A percentile compares a stretch with the other conserved stretches of the same genome.
These are phyloP conservation scores for Dolomedes plantarius DNA, from an alignment of 2,888 invertebrate species.

Conservation along the genomic window DNA sequence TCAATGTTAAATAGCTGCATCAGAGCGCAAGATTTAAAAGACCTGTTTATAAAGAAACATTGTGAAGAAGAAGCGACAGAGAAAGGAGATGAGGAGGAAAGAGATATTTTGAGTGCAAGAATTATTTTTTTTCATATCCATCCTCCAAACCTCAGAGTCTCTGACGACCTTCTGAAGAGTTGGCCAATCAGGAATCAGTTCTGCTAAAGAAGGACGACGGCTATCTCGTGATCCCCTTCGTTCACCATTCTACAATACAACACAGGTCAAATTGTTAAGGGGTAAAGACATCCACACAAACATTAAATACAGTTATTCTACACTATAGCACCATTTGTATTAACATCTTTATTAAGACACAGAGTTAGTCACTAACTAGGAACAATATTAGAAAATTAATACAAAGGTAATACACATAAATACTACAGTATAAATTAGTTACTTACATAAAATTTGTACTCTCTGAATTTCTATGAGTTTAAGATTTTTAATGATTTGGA, in stretches of 20 bases:
- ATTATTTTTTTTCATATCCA: constrained; percentile 50
- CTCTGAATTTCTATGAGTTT: no score
- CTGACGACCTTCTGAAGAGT: constrained; percentile 78
- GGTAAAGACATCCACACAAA: constrained; percentile 40
- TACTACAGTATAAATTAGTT: neutral
- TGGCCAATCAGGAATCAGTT: constrained; percentile 87
- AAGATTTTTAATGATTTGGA: no score
- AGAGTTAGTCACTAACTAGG: neutral
- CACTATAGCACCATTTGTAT: constrained; percentile 24
- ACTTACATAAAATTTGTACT: no score
- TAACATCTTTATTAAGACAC: neutral
- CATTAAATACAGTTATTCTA: constrained; percentile 35
- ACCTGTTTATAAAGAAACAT: constrained; percentile 21
- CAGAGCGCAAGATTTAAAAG: constrained; percentile 15
- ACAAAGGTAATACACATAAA: neutral
- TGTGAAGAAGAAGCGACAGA: constrained; percentile 55
- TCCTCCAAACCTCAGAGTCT: constrained; percentile 74
- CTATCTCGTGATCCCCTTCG: constrained; percentile 71
- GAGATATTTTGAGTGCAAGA: constrained; percentile 33
- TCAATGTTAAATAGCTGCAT: constrained; percentile 13
- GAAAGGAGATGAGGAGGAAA: constrained; percentile 57
- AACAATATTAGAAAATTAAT: neutral
- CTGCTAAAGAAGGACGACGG: constrained; percentile 76
- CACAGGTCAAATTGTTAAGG: constrained; percentile 41
- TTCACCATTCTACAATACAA: constrained; percentile 73